Percentiles rank a stretch among this genome's conserved stretches.
Conservation (phyloP, 2,888 invertebrate species). For the Phragmatobia fuliginosa region DNA sequence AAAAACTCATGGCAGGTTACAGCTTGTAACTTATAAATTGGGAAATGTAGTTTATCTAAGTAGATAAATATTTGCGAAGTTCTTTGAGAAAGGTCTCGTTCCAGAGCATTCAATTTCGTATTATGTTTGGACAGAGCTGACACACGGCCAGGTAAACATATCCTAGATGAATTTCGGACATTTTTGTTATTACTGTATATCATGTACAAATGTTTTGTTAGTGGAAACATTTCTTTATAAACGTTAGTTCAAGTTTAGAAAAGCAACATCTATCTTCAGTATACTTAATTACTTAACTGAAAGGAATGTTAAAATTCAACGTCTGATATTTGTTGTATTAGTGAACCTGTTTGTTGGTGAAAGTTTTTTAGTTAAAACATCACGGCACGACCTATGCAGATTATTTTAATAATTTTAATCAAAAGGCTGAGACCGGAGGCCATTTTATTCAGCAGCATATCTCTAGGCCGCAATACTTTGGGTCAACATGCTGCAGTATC, state of each 20-base stretch:
- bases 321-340: background rate
- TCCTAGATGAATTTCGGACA: slow-evolving; percentile 41
- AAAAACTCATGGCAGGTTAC: too few relatives aligned
- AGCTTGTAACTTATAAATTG: slow-evolving; percentile 20
- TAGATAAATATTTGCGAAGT: slow-evolving; percentile 33
- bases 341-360: background rate
- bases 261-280: background rate
- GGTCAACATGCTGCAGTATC: too few relatives aligned
- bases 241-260: background rate
- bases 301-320: background rate
- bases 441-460: too few relatives aligned
- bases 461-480: too few relatives aligned
- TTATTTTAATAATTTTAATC: too few relatives aligned
- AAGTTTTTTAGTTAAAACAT: background rate
- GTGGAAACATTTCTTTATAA: slow-evolving; percentile 17
- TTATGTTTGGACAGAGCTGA: slow-evolving; percentile 24
- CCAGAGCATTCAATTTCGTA: background rate
- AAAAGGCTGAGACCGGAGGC: too few relatives aligned
- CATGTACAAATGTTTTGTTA: slow-evolving; percentile 14
- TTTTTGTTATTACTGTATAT: slow-evolving; percentile 41
- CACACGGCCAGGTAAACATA: slow-evolving; percentile 24
- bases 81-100: slow-evolving; percentile 8
- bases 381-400: background rate
- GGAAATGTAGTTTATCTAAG: slow-evolving; percentile 18
- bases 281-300: background rate